Evolutionary conservation across 2,797 vertebrate genomes (phyloP).

Genomic region (Scyliorhinus canicula): DNA sequence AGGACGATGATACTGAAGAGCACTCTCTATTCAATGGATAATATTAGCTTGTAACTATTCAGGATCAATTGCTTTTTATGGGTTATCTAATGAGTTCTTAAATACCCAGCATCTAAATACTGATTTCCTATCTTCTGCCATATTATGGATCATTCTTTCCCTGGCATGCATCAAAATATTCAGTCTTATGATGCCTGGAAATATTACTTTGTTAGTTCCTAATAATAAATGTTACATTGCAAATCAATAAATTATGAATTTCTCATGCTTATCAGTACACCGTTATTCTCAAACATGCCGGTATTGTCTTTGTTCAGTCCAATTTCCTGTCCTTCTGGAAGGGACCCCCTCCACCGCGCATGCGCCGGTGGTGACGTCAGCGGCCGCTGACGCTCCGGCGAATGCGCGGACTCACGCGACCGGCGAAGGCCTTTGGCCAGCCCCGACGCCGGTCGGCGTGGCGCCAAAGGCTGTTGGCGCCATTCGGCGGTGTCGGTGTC

Average conservation of each 20-base stretch:
- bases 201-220: neutral
- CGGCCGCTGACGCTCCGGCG: no score
- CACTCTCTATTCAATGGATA: neutral
- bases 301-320: no score
- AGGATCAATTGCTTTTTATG: neutral
- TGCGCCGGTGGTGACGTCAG: no score
- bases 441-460: no score
- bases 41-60: neutral
- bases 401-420: no score
- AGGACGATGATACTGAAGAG: neutral
- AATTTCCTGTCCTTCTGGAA: no score
- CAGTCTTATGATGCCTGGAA: neutral
- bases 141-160: neutral
- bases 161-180: neutral
- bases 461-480: no score
- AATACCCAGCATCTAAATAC: neutral
- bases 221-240: neutral
- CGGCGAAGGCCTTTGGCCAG: no score
- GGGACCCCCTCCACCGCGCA: no score
- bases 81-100: constrained; percentile 1
- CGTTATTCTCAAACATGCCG: neutral
- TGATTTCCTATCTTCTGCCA: neutral
- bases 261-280: neutral
- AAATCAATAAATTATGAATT: neutral
- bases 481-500: no score